Base-by-base conservation (phyloP, 2,888 invertebrate species). In the Nomada ruficornis region DNA sequence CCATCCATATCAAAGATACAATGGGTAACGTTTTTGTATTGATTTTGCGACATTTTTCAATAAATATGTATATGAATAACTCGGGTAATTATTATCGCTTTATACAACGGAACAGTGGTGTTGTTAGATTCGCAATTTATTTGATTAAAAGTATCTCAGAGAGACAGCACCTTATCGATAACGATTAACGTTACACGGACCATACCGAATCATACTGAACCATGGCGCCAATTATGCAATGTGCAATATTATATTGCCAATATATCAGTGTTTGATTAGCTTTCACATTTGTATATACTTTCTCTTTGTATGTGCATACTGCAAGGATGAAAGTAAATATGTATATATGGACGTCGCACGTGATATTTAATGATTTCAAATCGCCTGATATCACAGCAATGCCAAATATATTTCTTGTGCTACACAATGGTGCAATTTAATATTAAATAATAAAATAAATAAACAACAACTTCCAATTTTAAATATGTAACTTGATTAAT, bases 1-100 rank as follows among this genome's bases (percentile, higher is more conserved):
- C 93, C 93, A 74, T 93, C 93, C 93, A 93, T 93, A 80, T 93
- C 93, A 78, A 93, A 93, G 81, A 93, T 92, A 76, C 91, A 92
- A 79, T 93, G 93, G 7, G 93, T 93, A 59, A 93, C 91, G 64
- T 87, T 87, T 78, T 91, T 91, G 47, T 55, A 87, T 0, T 29
- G 11, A 23, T 73, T 64, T 18, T 13, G 2, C 13, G 67, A 65
- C 83, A 88, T 87, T 76, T 71, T 82, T 65, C 1, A 42, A 69
- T 36, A 29, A 47, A n/a, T 62, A 47, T 47, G 10, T 47, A 4
- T 59, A 2, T 72, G 23, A n/a, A 7, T 18, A 71, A 23, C 55
- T 68, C n/a, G 11, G 57, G 9, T 44, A 44, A 13, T 50, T 52
- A 42, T 13, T 18, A 65, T 0, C 15, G 62, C 54, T 2, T 74